phyloP scores from a whole-genome alignment of 2,797 vertebrate genomes.

The Rhinoraja longicauda region DNA sequence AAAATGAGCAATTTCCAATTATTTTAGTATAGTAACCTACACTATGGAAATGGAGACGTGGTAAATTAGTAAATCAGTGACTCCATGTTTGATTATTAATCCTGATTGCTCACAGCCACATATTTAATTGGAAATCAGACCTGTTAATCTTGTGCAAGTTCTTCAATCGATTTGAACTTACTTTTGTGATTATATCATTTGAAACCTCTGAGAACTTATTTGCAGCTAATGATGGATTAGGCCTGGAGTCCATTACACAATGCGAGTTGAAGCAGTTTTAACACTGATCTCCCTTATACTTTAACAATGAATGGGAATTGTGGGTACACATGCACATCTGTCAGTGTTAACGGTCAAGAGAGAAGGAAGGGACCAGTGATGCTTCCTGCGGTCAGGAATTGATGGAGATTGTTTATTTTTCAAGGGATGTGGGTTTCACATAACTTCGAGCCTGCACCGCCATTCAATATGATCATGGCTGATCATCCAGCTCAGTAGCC shows the following conservation, averaged over 20 bases:
- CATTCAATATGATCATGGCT: too few species aligned
- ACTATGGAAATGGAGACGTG: background rate
- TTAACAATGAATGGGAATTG: background rate
- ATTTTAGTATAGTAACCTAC: background rate
- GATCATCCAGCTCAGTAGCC: too few species aligned
- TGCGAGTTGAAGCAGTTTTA: background rate
- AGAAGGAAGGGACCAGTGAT: too few species aligned
- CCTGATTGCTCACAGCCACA: background rate
- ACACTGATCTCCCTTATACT: background rate
- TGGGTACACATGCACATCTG: too few species aligned
- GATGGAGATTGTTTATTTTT: too few species aligned
- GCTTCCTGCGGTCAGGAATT: too few species aligned
- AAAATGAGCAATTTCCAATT: background rate
- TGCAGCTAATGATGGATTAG: background rate
- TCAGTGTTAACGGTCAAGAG: too few species aligned
- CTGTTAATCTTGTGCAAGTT: background rate
- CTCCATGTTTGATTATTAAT: background rate
- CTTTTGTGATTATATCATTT: background rate
- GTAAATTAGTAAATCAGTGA: background rate
- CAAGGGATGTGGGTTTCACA: too few species aligned
- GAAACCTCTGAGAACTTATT: conserved; percentile 1
- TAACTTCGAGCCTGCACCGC: too few species aligned
- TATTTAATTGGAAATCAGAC: background rate
- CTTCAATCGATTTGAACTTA: background rate
- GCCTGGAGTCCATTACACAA: background rate